Evolutionary conservation across 2,888 invertebrate genomes (phyloP).

Genomic region (Harpalus rubripes): DNA sequence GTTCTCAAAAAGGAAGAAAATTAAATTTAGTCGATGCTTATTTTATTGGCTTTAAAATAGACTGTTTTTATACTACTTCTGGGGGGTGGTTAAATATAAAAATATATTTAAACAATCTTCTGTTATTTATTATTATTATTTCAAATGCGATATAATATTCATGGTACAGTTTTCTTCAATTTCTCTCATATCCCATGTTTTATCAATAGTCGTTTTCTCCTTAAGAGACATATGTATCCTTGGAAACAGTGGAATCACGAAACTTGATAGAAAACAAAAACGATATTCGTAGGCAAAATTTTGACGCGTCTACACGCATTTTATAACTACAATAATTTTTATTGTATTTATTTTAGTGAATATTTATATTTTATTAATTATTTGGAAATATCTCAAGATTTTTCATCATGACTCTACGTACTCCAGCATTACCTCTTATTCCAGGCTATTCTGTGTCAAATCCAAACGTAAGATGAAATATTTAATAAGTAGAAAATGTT

Average conservation of each 20-base stretch:
- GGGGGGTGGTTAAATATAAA: background rate
- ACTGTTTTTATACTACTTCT: background rate
- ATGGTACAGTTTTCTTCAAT: no score
- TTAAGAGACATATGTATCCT: background rate
- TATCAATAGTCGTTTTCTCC: background rate
- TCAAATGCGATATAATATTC: background rate
- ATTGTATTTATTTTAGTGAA: background rate
- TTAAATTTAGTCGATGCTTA: background rate
- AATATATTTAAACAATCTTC: no score
- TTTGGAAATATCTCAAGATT: background rate
- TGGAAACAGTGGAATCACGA: background rate
- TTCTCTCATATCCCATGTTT: background rate
- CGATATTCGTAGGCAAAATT: background rate
- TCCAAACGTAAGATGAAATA: slow-evolving; percentile 81
- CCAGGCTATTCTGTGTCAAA: slow-evolving; percentile 85
- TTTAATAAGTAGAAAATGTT: background rate
- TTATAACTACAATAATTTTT: background rate
- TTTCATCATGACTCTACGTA: slow-evolving; percentile 69
- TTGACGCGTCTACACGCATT: background rate
- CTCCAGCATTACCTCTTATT: slow-evolving; percentile 85
- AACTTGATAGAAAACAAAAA: no score
- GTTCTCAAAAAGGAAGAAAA: slow-evolving; percentile 26
- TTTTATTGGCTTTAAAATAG: background rate
- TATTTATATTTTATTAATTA: background rate
- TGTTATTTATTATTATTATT: no score